phyloP scores from a whole-genome alignment of 2,797 vertebrate genomes.

The Phoxinus dragarum region DNA sequence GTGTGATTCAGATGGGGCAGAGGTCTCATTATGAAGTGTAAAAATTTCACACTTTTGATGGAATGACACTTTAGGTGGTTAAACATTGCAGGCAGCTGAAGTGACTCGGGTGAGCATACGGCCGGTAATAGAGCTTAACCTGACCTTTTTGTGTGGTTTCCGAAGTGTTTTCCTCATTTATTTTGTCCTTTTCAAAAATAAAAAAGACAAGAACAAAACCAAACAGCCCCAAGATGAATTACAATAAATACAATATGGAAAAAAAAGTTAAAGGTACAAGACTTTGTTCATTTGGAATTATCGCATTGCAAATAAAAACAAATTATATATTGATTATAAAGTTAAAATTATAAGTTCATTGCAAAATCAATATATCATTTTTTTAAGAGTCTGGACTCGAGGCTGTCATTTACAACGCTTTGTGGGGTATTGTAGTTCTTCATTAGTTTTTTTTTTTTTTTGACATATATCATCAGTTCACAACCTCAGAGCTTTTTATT shows the following conservation, averaged over 20 bases:
- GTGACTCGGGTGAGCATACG: background rate
- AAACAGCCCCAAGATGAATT: background rate
- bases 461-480: background rate
- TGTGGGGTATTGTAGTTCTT: background rate
- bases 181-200: background rate
- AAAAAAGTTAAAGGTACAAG: background rate
- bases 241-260: background rate
- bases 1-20: background rate
- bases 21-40: conserved; percentile 10
- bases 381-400: background rate
- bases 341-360: background rate
- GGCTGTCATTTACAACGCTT: background rate
- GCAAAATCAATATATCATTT: background rate
- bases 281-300: background rate
- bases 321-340: background rate
- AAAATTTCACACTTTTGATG: conserved; percentile 38
- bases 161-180: background rate
- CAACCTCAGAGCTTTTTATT: background rate
- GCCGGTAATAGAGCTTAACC: background rate
- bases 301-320: background rate
- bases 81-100: conserved; percentile 20
- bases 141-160: background rate
- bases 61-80: background rate
- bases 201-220: background rate
- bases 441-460: background rate